Conservation (phyloP, 2,113 vertebrate species). For the Semicossyphus pulcher region DNA sequence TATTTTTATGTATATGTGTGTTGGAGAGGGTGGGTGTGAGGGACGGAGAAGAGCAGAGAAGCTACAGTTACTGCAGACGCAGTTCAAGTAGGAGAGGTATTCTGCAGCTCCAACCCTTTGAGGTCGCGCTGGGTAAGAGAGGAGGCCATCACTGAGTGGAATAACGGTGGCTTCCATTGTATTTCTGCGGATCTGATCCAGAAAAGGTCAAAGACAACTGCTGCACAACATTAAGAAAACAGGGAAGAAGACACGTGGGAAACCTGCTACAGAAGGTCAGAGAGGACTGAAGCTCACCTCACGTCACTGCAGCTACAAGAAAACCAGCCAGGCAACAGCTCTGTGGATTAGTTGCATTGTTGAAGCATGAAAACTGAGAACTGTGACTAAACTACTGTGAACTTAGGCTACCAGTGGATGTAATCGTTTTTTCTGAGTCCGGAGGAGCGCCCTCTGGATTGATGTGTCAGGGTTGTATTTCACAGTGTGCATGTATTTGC, state of each 20-base stretch:
- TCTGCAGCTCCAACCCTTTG: slow-evolving; percentile 18
- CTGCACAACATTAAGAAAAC: not conserved
- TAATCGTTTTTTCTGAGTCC: not conserved
- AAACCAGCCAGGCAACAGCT: not conserved
- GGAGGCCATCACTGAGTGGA: not conserved
- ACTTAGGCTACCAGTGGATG: not conserved
- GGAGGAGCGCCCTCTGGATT: no score
- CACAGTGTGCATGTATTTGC: slow-evolving; percentile 32
- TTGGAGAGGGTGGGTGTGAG: slow-evolving; percentile 3
- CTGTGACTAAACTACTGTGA: no score
- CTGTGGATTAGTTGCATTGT: not conserved
- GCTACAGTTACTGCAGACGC: slow-evolving; percentile 15
- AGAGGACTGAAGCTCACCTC: not conserved
- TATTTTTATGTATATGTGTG: slow-evolving; percentile 23
- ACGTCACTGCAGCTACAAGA: not conserved
- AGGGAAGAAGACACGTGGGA: not conserved
- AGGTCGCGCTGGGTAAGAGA: not conserved
- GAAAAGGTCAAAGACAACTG: not conserved
- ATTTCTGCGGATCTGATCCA: slow-evolving; percentile 5
- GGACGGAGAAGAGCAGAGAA: slow-evolving; percentile 17
- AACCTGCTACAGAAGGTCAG: slow-evolving; percentile 11
- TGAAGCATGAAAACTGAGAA: not conserved
- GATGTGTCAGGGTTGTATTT: slow-evolving; percentile 42
- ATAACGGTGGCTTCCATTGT: not conserved
- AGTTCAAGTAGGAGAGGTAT: not conserved